phyloP scores from a whole-genome alignment of 2,888 invertebrate species.

The Spilosoma lubricipeda region DNA sequence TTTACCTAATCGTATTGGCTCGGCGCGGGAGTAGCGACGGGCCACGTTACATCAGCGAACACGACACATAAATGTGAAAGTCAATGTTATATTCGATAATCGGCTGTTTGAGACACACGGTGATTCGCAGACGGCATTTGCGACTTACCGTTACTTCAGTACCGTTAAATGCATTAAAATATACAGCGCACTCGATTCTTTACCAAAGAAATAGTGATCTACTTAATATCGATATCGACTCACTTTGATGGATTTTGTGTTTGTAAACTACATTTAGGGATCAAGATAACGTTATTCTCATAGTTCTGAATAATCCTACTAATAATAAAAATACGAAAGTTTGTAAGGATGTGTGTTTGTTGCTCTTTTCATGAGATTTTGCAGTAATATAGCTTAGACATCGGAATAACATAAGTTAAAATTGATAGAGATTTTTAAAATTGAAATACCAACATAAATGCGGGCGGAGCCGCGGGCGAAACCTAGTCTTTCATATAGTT shows the following conservation, averaged over 20 bases:
- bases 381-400: no score
- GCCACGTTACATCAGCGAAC: slow-evolving; percentile 69
- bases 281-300: neutral
- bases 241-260: neutral
- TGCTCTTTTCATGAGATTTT: no score
- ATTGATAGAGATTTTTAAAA: no score
- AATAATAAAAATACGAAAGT: no score
- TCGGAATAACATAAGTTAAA: no score
- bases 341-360: no score
- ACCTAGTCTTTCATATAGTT: neutral
- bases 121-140: slow-evolving; percentile 41
- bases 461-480: no score
- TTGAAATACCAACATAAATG: no score
- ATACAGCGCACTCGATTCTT: slow-evolving; percentile 15
- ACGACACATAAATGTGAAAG: slow-evolving; percentile 78
- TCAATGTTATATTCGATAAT: slow-evolving; percentile 82
- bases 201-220: neutral
- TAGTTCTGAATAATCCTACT: neutral
- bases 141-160: slow-evolving; percentile 40
- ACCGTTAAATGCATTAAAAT: slow-evolving; percentile 28
- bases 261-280: neutral
- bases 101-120: slow-evolving; percentile 52
- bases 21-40: slow-evolving; percentile 56
- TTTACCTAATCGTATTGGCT: slow-evolving; percentile 79
- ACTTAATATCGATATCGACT: neutral